phyloP scores from a whole-genome alignment of 2,888 invertebrate genomes.

The Dasypolia templi region DNA sequence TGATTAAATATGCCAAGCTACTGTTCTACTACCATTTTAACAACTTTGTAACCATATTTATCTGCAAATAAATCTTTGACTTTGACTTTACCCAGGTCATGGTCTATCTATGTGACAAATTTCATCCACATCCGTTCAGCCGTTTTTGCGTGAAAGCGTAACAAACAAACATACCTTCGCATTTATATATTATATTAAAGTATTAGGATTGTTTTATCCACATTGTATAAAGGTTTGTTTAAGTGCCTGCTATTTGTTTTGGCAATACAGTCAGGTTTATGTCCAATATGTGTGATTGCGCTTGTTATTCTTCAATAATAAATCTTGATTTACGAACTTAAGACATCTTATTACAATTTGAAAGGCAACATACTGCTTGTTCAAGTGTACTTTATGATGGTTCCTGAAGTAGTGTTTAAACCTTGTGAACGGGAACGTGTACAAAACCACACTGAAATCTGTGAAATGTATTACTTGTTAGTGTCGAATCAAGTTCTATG shows the following conservation, averaged over 20 bases:
- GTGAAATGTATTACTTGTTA: constrained; percentile 22
- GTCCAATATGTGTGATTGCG: neutral
- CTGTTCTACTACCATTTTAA: no score
- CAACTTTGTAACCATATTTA: no score
- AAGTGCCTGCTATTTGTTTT: neutral
- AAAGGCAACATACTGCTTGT: constrained; percentile 32
- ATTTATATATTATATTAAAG: no score
- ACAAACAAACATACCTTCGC: no score
- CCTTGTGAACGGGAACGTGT: neutral
- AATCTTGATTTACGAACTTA: constrained; percentile 13
- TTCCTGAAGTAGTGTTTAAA: neutral
- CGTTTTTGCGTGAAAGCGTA: no score
- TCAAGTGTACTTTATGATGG: constrained; percentile 8
- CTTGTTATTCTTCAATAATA: constrained; percentile 24
- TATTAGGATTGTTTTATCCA: no score
- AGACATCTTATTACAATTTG: constrained; percentile 39
- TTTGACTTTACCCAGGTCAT: no score
- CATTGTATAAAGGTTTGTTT: neutral
- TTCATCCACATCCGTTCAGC: no score
- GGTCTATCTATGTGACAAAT: no score
- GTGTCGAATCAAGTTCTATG: constrained; percentile 26
- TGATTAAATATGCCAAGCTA: no score
- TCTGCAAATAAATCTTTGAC: no score
- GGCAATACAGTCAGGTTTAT: neutral
- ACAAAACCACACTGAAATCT: constrained; percentile 15